Evolutionary conservation across 1,140 invertebrate genomes (phyloP).

Genomic region (Heliconius hewitsoni): DNA sequence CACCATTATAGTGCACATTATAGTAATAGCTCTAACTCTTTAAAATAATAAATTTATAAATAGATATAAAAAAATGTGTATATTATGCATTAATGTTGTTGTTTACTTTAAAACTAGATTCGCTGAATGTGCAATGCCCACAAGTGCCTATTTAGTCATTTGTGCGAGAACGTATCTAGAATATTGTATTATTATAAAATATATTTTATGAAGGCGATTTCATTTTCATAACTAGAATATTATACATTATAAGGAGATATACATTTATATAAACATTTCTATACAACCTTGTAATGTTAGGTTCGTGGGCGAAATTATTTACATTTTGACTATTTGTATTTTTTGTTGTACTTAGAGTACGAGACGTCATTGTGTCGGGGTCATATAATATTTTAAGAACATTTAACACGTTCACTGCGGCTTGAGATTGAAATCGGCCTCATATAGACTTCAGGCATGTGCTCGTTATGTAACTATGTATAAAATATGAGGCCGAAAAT

Average conservation of each 20-base stretch:
- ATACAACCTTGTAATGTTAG: neutral
- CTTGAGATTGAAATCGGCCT: too few relatives aligned
- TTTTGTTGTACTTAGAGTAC: neutral
- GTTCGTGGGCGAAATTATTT: neutral
- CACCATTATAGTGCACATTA: neutral
- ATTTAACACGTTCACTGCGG: neutral
- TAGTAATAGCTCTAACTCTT: neutral
- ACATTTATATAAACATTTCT: neutral
- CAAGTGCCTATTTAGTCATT: constrained; percentile 12
- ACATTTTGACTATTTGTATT: neutral
- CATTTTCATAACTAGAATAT: constrained; percentile 7
- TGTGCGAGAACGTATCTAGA: neutral
- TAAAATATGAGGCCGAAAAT: too few relatives aligned
- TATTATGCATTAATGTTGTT: constrained; percentile 2
- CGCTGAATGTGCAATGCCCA: neutral
- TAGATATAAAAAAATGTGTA: neutral
- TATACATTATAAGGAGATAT: neutral
- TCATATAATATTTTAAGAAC: neutral
- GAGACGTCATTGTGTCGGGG: neutral
- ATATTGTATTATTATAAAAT: neutral
- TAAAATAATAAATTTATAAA: neutral
- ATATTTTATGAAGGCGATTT: neutral
- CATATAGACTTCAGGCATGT: too few relatives aligned
- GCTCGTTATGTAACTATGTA: too few relatives aligned
- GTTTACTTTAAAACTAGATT: constrained; percentile 3